These are phyloP conservation scores for Euglossa dilemma DNA, from an alignment of 1,140 invertebrate species.

Conservation along the genomic window DNA sequence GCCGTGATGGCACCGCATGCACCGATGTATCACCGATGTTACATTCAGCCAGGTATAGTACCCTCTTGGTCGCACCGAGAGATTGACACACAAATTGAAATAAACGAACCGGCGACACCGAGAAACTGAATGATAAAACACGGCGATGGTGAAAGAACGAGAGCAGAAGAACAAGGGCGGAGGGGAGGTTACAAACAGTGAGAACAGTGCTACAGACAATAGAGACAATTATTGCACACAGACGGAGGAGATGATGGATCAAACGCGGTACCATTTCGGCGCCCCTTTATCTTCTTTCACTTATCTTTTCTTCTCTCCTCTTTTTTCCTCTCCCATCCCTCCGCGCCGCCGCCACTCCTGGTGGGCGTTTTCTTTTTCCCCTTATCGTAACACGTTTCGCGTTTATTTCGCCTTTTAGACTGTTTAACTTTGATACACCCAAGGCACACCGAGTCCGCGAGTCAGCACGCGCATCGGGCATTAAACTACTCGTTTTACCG, in stretches of 20 bases:
- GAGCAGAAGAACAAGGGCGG: constrained; percentile 15
- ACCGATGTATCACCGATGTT: constrained; percentile 15
- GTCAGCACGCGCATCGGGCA: constrained; percentile 21
- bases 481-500: constrained; percentile 4
- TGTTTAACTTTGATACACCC: constrained; percentile 29
- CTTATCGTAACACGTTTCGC: constrained; percentile 31
- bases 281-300: constrained; percentile 52
- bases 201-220: constrained; percentile 52
- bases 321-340: background rate
- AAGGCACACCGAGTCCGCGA: constrained; percentile 13
- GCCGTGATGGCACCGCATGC: constrained; percentile 32
- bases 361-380: background rate
- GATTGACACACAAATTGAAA: constrained; percentile 61
- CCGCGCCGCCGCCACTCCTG: background rate
- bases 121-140: constrained; percentile 53
- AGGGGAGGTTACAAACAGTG: constrained; percentile 43
- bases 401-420: constrained; percentile 40
- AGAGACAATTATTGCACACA: constrained; percentile 68
- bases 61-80: constrained; percentile 18
- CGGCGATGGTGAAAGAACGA: constrained; percentile 28
- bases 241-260: constrained; percentile 61
- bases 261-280: constrained; percentile 60
- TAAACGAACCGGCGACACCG: constrained; percentile 44
- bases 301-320: constrained; percentile 26
- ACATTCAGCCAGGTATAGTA: constrained; percentile 11